Base-by-base conservation (phyloP, 2,888 invertebrate genomes). In the Bombyx huttoni region DNA sequence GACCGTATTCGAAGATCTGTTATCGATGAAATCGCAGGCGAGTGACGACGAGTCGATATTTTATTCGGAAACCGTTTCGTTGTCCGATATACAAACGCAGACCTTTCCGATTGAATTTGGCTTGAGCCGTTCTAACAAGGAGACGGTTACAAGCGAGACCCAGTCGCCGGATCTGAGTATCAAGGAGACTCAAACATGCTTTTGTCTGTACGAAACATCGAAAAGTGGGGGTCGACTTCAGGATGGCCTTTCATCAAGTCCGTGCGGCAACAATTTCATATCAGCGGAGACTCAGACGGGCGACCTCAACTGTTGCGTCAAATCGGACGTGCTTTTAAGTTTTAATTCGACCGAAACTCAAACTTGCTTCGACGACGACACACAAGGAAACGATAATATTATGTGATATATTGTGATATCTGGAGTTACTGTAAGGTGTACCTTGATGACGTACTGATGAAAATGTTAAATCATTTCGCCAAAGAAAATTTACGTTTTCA, bases 31-130 rank as follows among this genome's bases (percentile, higher is more conserved):
- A 60, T 80, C 83, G 0, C 80, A 81, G 34, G 75, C 65, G 0
- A 78, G 75, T n/a, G 85, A 83, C 34, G 84, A 86, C 0, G 82
- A 84, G 0, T 73, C 75, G 0, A 64, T 84, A 2, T 84, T 78
- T 14, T 82, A 76, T 14, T 74, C 81, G 0, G 84, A 85, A 53
- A 74, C 78, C 0, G 81, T 83, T 0, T 82, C 81, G 0, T 52
- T 86, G 0, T 80, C 81, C 0, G 85, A 87, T 53, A 87, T 85
- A 0, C 84, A 87, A 53, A 87, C 87, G 0, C 87, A 87, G 47
- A 87, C 86, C 0, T 75, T 78, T n/a, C 81, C 85, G 0, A 1
- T 78, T 0, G 85, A 85, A 47, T 83, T 85, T 46, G 81, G 77
- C 0, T 52, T 79, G 7, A 78, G 73, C 46, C 61, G 75, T 0